Percentiles rank a stretch among this genome's conserved stretches.
Evolutionary conservation across 2,113 vertebrate species (phyloP).

Genomic region (Oreochromis tanganicae): DNA sequence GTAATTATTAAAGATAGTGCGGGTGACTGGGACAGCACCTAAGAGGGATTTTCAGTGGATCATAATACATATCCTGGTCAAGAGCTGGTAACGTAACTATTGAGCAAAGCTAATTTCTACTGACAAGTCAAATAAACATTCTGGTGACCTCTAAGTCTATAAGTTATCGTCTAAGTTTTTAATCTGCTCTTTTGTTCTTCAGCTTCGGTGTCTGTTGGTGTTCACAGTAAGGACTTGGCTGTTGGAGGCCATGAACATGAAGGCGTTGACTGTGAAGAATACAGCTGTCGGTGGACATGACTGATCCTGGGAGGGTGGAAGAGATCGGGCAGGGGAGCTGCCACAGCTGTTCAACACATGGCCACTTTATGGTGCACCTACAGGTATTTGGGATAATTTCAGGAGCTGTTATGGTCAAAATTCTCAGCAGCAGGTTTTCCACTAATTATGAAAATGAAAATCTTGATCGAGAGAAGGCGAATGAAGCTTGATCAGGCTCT

Average conservation of each 20-base stretch:
- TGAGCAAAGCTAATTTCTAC: neutral
- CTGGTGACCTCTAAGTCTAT: neutral
- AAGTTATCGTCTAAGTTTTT: neutral
- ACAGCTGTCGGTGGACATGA: neutral
- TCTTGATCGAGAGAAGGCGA: fast-evolving
- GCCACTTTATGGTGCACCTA: slow-evolving; percentile 54
- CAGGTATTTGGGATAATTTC: slow-evolving; percentile 63
- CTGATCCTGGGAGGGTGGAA: neutral
- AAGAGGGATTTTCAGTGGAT: slow-evolving; percentile 1
- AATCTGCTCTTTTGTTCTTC: neutral
- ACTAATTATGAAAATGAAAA: neutral
- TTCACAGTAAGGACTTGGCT: neutral
- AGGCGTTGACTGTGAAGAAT: neutral
- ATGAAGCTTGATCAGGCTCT: neutral
- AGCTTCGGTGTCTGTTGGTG: neutral
- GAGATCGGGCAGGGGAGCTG: slow-evolving; percentile 9
- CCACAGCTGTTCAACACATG: slow-evolving; percentile 56
- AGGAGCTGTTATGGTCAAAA: slow-evolving; percentile 47
- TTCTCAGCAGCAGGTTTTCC: neutral
- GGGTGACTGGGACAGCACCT: slow-evolving; percentile 1
- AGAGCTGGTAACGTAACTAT: neutral
- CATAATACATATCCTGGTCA: neutral
- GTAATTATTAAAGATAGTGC: neutral
- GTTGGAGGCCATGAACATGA: neutral
- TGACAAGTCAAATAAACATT: slow-evolving; percentile 41